A percentile compares a stretch with the other conserved stretches of the same genome.
These are phyloP conservation scores for Phataginus tetradactyla DNA, from an alignment of 2,797 vertebrate species.

Conservation along the genomic window DNA sequence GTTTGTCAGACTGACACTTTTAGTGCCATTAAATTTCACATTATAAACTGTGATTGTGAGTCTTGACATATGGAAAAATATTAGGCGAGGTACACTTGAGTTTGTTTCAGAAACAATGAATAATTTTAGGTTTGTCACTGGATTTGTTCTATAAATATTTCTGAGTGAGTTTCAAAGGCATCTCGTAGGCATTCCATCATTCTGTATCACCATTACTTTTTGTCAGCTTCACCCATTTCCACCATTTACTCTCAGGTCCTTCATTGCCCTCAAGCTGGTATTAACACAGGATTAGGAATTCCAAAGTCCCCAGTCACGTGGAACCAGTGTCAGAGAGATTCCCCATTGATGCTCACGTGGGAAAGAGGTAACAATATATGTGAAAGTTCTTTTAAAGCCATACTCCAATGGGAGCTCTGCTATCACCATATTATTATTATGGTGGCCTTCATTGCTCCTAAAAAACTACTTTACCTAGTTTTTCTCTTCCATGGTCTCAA, in stretches of 20 bases:
- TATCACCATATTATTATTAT: not conserved
- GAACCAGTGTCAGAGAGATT: not conserved
- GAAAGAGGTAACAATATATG: not conserved
- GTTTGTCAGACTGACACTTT: not conserved
- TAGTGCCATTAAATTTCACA: not conserved
- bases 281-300: not conserved
- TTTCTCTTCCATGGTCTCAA: not conserved
- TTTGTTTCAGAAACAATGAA: not conserved
- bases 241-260: not conserved
- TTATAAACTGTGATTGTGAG: not conserved
- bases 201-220: not conserved
- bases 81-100: not conserved
- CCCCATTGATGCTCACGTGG: not conserved
- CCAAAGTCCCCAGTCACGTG: not conserved
- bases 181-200: not conserved
- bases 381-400: not conserved
- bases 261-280: not conserved
- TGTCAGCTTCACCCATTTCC: not conserved
- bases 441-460: not conserved
- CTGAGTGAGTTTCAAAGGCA: not conserved
- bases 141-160: not conserved
- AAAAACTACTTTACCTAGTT: not conserved
- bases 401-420: not conserved
- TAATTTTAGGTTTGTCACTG: not conserved
- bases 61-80: not conserved